Evolutionary conservation across 2,888 invertebrate genomes (phyloP), one percentile per base, ranked within the genome.

Genomic region (Sisyra nigra): DNA sequence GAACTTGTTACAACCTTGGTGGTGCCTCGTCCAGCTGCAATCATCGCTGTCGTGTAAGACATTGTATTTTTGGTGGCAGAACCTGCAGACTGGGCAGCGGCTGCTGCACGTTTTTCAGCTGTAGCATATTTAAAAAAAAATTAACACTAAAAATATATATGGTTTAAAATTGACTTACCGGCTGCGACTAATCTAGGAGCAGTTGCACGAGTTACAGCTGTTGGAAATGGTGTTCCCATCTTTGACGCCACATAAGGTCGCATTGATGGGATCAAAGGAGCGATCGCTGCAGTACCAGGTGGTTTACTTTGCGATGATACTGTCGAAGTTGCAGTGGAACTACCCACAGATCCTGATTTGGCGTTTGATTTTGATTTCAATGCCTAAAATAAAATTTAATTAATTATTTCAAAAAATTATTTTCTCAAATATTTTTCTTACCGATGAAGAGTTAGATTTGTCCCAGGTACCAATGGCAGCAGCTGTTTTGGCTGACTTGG

Each of bases 401-500:
- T 4, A 14, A 14, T 13, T 3, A 13, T 14, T 33, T 33, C 3
- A 3, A 33, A 33, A 11, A 33, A 33, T 33, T 4, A 11, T 11
- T 13, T 11, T 2, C 5, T 9, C 2, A 5, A 30, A 19, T 19
- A 18, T 13, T 30, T 5, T 8, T 37, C 32, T 18, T 37, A 43
- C 43, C 31, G 35, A 38, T 17, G 43, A 33, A 13, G 42, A 13
- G 11, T 37, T 13, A 13, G 41, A 64, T 59, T 74, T 73, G 52
- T 74, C 73, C 72, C 73, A 74, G 17, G 70, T 63, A 2, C 71
- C 67, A 31, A 69, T 66, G 41, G 71, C 65, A 30, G 70, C 63
- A 31, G 71, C 63, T 38, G 71, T 65, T 57, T 72, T 67, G 35
- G 50, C 57, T 9, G 61, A 54, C 53, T 65, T 65, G 3, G 87